Base-by-base conservation (phyloP, 2,888 invertebrate genomes). In the Hemithea aestivaria region DNA sequence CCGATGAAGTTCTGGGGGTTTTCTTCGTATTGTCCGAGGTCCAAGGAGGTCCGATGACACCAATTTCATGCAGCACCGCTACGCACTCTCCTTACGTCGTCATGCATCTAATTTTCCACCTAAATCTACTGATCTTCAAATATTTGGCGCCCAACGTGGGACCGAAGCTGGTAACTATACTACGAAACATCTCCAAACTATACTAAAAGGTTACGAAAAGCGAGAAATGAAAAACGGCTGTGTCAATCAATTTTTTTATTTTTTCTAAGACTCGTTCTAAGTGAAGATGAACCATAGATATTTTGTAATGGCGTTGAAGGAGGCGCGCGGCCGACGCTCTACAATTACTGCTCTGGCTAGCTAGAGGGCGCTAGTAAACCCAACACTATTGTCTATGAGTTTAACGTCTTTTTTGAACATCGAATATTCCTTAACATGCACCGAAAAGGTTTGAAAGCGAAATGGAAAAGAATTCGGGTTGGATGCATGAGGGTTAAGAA, bases 221-320 rank as follows among this genome's bases (percentile, higher is more conserved):
- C 84, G 76, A 74, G 74, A 84, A 85, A 84, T 85, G 79, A 85
- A 85, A 85, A 83, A 70, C 84, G 66, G 76, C 81, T 78, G 79
- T 83, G 70, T 83, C 75, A 84, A 78, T 81, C 77, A 81, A 77
- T 59, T 62, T 62, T 60, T 65, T 52, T 12, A 52, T 60, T 83
- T 79, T 81, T 78, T 74, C 78, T 82, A 80, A 79, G 68, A 76
- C 68, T 76, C 66, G 62, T 60, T 70, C 83, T 83, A 84, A 79
- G 83, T 84, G 84, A 79, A 82, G 80, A 81, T 83, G 83, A 83
- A 78, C 73, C 80, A 78, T 77, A 80, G 64, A 70, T 67, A 63
- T 66, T 71, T 67, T 65, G 53, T 67, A 69, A 73, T 76, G 73
- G 77, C 81, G 60, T 68, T 66, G 67, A 69, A 61, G 64, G 67